A percentile compares a stretch with the other conserved stretches of the same genome.
phyloP scores from a whole-genome alignment of 2,113 vertebrate species.

The Limanda limanda region DNA sequence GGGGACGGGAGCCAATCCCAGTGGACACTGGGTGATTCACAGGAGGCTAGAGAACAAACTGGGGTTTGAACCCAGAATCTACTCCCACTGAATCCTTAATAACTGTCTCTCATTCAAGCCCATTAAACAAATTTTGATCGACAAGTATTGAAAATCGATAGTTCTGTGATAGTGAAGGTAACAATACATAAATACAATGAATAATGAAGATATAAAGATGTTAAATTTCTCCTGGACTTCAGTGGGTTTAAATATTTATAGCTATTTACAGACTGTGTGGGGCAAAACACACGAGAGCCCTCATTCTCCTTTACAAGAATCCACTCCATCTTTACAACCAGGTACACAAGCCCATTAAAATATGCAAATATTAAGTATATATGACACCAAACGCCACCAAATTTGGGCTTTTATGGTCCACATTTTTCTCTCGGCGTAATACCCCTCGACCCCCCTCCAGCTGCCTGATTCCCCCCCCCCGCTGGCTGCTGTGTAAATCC shows the following conservation, averaged over 20 bases:
- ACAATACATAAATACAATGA: too few relatives aligned
- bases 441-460: neutral
- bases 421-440: neutral
- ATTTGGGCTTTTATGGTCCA: neutral
- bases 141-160: too few relatives aligned
- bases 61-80: neutral
- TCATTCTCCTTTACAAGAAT: neutral
- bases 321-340: neutral
- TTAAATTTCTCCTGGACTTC: too few relatives aligned
- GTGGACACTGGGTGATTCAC: too few relatives aligned
- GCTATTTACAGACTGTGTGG: neutral
- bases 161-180: too few relatives aligned
- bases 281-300: neutral
- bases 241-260: neutral
- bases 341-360: neutral
- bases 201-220: neutral
- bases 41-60: neutral
- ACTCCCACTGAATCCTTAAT: too few relatives aligned
- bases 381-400: neutral
- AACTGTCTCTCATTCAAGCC: too few relatives aligned
- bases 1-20: too few relatives aligned
- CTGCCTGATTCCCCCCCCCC: too few relatives aligned
- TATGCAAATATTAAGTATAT: neutral
- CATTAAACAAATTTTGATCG: too few relatives aligned
- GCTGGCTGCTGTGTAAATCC: neutral